Conservation (phyloP, 92 coral and sea anemone genomes). For the Palythoa caribaeorum region DNA sequence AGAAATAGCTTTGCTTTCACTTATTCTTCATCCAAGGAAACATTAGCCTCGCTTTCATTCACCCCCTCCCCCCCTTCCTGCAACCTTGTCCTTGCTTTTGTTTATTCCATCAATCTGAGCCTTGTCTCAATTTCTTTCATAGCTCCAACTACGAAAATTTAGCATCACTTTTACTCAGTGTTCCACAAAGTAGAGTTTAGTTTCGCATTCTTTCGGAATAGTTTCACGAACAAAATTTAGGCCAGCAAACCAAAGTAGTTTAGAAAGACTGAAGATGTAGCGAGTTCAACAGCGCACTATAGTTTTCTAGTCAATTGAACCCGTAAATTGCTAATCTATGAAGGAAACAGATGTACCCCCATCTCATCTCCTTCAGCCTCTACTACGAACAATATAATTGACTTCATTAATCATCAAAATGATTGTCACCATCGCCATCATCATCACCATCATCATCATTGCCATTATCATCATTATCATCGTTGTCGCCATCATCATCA, state of each 20-base stretch:
- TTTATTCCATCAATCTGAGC: no score
- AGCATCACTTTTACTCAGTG: no score
- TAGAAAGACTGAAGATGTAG: no score
- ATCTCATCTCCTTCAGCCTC: neutral
- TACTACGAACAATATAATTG: neutral
- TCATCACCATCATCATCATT: neutral
- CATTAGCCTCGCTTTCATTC: neutral
- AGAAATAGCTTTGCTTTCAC: no score
- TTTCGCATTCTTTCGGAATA: neutral
- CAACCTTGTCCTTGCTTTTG: no score
- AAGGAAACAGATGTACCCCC: neutral
- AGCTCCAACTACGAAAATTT: no score
- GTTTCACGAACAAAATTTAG: neutral
- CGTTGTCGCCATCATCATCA: neutral
- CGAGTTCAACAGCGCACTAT: no score
- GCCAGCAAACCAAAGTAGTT: no score
- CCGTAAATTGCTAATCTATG: no score
- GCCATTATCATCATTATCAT: neutral
- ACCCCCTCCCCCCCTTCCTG: no score
- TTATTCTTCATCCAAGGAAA: neutral
- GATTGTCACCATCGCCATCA: neutral
- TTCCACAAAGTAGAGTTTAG: neutral
- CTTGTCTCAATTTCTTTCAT: no score
- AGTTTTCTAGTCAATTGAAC: no score
- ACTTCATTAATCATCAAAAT: neutral